Percentiles rank a stretch among this genome's conserved stretches.
These are phyloP conservation scores for Dendroctonus ponderosae DNA, from an alignment of 1,140 invertebrate genomes.

Conservation along the genomic window DNA sequence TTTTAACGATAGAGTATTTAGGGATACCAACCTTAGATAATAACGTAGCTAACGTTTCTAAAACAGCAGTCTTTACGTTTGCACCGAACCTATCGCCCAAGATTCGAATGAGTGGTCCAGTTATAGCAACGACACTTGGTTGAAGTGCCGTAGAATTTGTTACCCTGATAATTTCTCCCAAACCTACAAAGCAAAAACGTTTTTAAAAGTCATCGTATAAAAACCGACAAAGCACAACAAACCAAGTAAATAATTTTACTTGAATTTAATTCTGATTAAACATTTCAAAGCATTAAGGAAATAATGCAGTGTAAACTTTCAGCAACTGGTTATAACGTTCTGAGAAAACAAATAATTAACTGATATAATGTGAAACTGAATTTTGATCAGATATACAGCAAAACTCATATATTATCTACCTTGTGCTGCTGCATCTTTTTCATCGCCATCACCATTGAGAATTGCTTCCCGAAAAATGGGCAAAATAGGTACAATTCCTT, in stretches of 20 bases:
- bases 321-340: no score
- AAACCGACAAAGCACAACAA: no score
- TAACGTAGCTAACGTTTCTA: constrained; percentile 89
- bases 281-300: no score
- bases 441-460: constrained; percentile 88
- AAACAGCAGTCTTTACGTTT: constrained; percentile 91
- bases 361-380: no score
- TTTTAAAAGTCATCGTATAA: no score
- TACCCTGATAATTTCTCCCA: constrained; percentile 88
- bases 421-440: constrained; percentile 93
- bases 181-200: constrained; percentile 53
- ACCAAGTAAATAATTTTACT: no score
- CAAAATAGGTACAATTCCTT: constrained; percentile 88
- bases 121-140: constrained; percentile 94
- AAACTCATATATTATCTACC: not conserved
- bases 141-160: constrained; percentile 84
- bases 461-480: constrained; percentile 96
- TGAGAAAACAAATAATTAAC: no score
- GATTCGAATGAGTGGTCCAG: constrained; percentile 95
- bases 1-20: no score
- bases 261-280: no score
- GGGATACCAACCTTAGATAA: constrained; percentile 73
- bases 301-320: no score
- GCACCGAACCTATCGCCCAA: constrained; percentile 92
- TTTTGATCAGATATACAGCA: no score